Percentiles rank a stretch among this genome's conserved stretches.
These are phyloP conservation scores for Dallia pectoralis DNA, from an alignment of 2,797 vertebrate species.

Conservation along the genomic window DNA sequence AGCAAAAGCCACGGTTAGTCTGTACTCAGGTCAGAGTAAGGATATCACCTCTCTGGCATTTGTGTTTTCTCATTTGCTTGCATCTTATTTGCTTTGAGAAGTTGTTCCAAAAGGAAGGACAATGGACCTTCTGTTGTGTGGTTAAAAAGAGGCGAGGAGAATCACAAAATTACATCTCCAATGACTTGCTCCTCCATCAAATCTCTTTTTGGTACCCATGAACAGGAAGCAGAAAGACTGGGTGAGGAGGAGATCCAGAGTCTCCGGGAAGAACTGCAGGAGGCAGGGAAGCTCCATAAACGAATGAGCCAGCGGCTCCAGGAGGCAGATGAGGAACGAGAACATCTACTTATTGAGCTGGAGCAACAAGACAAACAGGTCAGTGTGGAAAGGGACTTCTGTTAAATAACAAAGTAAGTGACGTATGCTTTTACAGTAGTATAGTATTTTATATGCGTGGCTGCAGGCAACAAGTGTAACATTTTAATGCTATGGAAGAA, in stretches of 20 bases:
- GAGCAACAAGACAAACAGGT: constrained; percentile 35
- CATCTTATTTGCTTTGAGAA: neutral
- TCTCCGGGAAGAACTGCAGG: constrained; percentile 65
- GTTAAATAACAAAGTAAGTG: too few species aligned
- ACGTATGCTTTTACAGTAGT: too few species aligned
- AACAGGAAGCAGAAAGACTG: constrained; percentile 72
- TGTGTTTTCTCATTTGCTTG: too few species aligned
- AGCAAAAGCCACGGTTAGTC: constrained; percentile 55
- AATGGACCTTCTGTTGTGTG: too few species aligned
- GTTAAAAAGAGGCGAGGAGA: neutral
- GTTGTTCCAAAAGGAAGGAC: neutral
- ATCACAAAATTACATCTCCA: too few species aligned
- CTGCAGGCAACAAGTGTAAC: neutral
- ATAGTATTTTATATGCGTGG: neutral
- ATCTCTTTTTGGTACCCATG: neutral
- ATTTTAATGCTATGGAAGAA: neutral
- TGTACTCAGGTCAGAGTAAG: neutral
- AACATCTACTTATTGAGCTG: constrained; percentile 75
- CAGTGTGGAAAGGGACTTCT: neutral
- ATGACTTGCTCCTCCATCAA: too few species aligned
- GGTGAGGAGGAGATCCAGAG: constrained; percentile 62
- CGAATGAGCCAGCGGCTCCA: constrained; percentile 78
- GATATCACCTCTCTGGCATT: neutral
- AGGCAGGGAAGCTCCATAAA: constrained; percentile 75
- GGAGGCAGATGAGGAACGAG: constrained; percentile 80